Evolutionary conservation across 2,888 invertebrate genomes (phyloP), one percentile per base, ranked within the genome.

Genomic region (Acrobasis suavella): DNA sequence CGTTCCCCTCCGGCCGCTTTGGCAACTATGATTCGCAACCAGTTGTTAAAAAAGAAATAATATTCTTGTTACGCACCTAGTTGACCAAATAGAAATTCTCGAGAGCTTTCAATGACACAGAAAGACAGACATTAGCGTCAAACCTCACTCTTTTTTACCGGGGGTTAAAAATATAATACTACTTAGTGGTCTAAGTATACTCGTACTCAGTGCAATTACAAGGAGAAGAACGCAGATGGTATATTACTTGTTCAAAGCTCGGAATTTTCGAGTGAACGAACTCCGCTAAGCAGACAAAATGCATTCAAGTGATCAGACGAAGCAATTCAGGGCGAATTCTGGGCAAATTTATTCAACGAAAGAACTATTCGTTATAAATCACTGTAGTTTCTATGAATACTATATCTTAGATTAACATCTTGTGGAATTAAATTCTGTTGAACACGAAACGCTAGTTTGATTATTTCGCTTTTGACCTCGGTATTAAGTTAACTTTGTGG

Each of bases 261-360:
- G 8, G 39, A 51, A 50, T 60, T 50, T 22, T 14, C 62, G 16
- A 62, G 55, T 50, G 62, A 62, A 62, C 50, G 62, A 55, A 62
- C 62, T 58, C 52, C 38, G 12, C 54, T 46, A 50, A 51, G 60
- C 60, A 62, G 62, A 62, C 62, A 52, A 62, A 62, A 64, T 56
- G 62, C 61, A 46, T 63, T 64, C 42, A 39, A 62, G 54, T 51
- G 58, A 51, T 58, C 58, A 32, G 62, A 49, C 49, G n/a, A 62
- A 62, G 55, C 55, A 49, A 62, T 56, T 55, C 62, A 17, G 22
- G 59, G 50, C 16, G 12, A 50, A 42, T 56, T 56, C 56, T 56
- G 56, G 42, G 42, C 56, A 56, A 32, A 55, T 55, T 62, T 55
- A 62, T 55, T 62, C 55, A 49, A 54, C 37, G 49, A 62, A 62